Conservation (phyloP, 2,888 invertebrate species). For the Diarsia dahlii region DNA sequence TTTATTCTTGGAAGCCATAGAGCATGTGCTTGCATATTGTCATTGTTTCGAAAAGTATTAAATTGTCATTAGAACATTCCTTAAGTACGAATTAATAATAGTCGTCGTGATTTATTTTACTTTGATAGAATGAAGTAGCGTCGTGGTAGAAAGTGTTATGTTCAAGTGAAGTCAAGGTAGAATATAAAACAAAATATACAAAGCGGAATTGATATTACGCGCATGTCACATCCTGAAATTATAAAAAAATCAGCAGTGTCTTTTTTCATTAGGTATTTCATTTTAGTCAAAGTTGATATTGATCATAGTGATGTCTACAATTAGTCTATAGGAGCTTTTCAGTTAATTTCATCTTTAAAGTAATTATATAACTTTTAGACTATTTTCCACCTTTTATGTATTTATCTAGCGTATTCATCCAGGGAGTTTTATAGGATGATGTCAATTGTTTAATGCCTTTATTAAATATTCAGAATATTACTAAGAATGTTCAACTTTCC, state of each 20-base stretch:
- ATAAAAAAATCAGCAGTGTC: background rate
- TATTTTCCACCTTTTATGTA: background rate
- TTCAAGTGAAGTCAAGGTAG: background rate
- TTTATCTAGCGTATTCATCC: background rate
- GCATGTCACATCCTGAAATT: background rate
- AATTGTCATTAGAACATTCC: conserved; percentile 44
- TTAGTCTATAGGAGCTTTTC: background rate
- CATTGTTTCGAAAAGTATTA: conserved; percentile 37
- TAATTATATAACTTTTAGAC: background rate
- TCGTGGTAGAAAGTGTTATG: conserved; percentile 20
- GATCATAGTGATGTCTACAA: background rate
- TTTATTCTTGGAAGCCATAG: conserved; percentile 10
- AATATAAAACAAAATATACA: background rate
- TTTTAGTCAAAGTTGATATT: background rate
- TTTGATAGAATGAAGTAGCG: conserved; percentile 30
- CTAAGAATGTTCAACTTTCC: too few species aligned
- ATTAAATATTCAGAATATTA: too few species aligned
- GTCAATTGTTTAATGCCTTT: too few species aligned
- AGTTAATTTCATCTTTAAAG: background rate
- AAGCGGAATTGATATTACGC: background rate
- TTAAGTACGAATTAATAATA: background rate
- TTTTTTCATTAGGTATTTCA: background rate
- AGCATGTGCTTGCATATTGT: background rate
- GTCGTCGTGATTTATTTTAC: conserved; percentile 28
- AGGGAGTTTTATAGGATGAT: background rate